Evolutionary conservation across 2,888 invertebrate genomes (phyloP).

Genomic region (Alsophila aescularia): DNA sequence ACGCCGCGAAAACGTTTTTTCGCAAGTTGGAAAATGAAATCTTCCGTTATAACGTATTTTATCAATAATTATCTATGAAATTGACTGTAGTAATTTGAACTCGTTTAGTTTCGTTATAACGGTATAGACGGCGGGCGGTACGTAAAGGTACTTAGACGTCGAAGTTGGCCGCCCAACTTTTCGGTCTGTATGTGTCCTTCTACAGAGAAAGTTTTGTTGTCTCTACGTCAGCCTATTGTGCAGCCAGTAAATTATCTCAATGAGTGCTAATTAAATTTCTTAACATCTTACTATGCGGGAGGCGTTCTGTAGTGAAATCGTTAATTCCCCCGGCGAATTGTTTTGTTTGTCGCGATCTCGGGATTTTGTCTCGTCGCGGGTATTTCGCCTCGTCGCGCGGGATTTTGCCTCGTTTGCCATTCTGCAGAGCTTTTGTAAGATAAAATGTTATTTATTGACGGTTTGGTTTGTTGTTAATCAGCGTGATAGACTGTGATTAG

Average conservation of each 20-base stretch:
- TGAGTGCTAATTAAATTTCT: constrained; percentile 77
- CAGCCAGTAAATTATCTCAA: constrained; percentile 73
- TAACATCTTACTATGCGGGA: constrained; percentile 66
- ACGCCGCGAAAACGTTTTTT: too few species aligned
- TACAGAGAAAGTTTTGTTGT: constrained; percentile 60
- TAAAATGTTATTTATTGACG: constrained; percentile 29
- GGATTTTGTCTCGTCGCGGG: constrained; percentile 39
- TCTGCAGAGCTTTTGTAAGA: constrained; percentile 37
- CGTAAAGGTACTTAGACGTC: neutral
- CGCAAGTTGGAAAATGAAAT: too few species aligned
- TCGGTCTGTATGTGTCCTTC: constrained; percentile 46
- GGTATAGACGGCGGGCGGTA: too few species aligned
- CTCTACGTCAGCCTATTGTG: constrained; percentile 66
- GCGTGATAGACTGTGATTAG: constrained; percentile 10
- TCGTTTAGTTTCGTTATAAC: too few species aligned
- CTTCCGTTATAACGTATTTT: too few species aligned
- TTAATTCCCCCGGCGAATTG: constrained; percentile 63
- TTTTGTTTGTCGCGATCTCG: constrained; percentile 59
- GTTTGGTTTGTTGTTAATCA: constrained; percentile 30
- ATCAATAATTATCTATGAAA: too few species aligned
- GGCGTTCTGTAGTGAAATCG: constrained; percentile 53
- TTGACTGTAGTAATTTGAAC: too few species aligned
- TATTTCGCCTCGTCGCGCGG: constrained; percentile 33
- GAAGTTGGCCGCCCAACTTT: constrained; percentile 8
- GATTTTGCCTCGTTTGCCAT: constrained; percentile 39